Conservation (phyloP, 2,888 invertebrate species). For the Fragum fragum region DNA sequence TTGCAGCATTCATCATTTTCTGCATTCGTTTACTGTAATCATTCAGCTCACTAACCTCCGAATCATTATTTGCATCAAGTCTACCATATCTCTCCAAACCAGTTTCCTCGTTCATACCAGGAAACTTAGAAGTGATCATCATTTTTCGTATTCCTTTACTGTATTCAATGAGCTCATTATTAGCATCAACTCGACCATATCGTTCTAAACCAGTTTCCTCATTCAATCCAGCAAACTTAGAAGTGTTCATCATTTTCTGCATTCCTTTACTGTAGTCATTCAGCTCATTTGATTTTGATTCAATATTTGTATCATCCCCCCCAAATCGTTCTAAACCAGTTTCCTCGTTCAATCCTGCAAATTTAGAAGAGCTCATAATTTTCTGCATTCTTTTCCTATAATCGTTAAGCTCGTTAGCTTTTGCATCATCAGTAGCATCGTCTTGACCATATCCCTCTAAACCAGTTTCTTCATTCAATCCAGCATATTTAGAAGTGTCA, state of each 20-base stretch:
- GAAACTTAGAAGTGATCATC: neutral
- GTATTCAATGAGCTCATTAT: neutral
- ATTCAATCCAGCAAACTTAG: neutral
- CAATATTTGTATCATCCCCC: too few species aligned
- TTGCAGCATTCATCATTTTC: neutral
- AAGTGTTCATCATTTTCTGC: neutral
- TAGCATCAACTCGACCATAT: neutral
- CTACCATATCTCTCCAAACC: neutral
- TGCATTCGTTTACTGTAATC: neutral
- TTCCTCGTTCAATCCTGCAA: too few species aligned
- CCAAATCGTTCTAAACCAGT: too few species aligned
- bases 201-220: neutral
- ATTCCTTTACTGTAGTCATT: neutral
- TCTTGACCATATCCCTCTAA: neutral
- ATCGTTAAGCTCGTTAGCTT: neutral
- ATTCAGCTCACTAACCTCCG: neutral
- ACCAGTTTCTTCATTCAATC: neutral
- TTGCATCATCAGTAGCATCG: neutral
- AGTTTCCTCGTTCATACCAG: neutral
- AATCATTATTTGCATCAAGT: too few species aligned
- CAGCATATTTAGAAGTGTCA: neutral
- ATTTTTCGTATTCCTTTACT: neutral
- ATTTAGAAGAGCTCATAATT: too few species aligned
- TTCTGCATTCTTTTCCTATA: too few species aligned
- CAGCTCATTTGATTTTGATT: neutral